These are phyloP conservation scores for Polypedilum vanderplanki DNA, from an alignment of 1,140 invertebrate species.

Conservation along the genomic window DNA sequence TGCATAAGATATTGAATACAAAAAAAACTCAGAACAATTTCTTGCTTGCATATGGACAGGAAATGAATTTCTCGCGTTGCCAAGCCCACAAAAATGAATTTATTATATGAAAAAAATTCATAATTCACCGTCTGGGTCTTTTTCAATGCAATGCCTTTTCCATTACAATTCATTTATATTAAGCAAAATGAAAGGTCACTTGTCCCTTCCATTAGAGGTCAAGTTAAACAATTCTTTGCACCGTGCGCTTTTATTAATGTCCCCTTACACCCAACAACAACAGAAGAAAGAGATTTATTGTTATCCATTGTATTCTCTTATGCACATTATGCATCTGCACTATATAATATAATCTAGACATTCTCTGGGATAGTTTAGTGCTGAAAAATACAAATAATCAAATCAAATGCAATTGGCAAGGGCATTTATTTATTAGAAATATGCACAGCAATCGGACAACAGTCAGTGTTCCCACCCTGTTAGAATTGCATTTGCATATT, in stretches of 20 bases:
- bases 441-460: too few relatives aligned
- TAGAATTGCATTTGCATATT: too few relatives aligned
- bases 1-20: background rate
- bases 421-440: too few relatives aligned
- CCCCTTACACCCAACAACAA: background rate
- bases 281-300: conserved; percentile 6
- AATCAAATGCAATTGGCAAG: background rate
- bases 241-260: background rate
- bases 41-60: conserved; percentile 7
- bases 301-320: conserved; percentile 5
- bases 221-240: conserved; percentile 15
- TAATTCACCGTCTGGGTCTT: too few relatives aligned
- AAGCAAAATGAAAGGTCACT: background rate
- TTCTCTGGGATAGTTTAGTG: too few relatives aligned
- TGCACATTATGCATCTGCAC: background rate
- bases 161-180: too few relatives aligned
- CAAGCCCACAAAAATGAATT: conserved; percentile 10
- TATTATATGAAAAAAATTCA: too few relatives aligned
- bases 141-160: too few relatives aligned
- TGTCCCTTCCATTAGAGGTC: conserved; percentile 23
- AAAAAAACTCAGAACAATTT: background rate
- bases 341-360: too few relatives aligned
- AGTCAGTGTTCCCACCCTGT: too few relatives aligned
- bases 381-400: background rate
- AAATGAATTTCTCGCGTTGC: background rate